Conservation (phyloP, 2,113 vertebrate species). For the Benitochromis conjunctus region DNA sequence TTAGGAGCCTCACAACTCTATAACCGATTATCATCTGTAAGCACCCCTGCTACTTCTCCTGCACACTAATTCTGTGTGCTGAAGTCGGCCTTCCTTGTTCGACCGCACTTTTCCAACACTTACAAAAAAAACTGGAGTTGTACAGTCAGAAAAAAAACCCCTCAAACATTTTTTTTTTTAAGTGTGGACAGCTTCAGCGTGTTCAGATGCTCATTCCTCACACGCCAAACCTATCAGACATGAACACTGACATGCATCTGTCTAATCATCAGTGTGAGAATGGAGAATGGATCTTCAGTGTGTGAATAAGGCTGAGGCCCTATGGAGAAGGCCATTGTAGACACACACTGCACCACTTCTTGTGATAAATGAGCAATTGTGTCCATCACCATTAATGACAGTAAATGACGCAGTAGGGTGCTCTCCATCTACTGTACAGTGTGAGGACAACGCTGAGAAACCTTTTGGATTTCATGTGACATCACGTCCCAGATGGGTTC, state of each 20-base stretch:
- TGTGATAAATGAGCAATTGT: constrained; percentile 60
- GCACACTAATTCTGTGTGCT: not conserved
- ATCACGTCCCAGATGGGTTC: constrained; percentile 7
- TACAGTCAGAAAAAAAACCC: not conserved
- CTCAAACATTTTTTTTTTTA: not conserved
- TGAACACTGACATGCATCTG: constrained; percentile 32
- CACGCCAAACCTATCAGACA: not conserved
- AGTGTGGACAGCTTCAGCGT: constrained; percentile 15
- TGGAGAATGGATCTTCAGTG: constrained; percentile 54
- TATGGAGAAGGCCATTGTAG: constrained; percentile 13
- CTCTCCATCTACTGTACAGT: constrained; percentile 11
- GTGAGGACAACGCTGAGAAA: constrained; percentile 21
- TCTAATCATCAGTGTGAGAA: constrained; percentile 39
- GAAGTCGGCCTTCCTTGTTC: not conserved
- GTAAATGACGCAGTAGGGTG: constrained; percentile 44
- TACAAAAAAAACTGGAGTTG: not conserved
- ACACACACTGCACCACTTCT: constrained; percentile 39
- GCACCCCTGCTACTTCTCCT: constrained; percentile 9
- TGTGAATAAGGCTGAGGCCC: constrained; percentile 32
- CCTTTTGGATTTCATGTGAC: constrained; percentile 18
- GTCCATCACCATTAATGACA: constrained; percentile 44
- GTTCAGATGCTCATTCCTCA: constrained; percentile 12
- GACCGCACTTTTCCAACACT: constrained; percentile 1
- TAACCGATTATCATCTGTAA: constrained; percentile 46
- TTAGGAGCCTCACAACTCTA: constrained; percentile 45